Conservation (phyloP, 2,113 vertebrate genomes). For the Empidonax traillii region DNA sequence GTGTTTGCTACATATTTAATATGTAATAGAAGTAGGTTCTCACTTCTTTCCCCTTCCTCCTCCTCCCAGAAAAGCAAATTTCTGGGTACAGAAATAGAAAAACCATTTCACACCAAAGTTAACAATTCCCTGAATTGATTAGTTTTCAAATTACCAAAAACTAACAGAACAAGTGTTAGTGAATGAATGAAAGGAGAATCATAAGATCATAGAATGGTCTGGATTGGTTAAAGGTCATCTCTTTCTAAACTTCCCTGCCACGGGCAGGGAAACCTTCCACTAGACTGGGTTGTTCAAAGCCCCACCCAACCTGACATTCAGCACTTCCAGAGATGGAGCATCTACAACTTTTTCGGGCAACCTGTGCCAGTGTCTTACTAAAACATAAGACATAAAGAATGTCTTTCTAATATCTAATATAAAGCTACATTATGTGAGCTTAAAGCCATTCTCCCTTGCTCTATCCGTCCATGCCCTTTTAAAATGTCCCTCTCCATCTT, state of each 20-base stretch:
- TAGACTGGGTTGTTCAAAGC: not conserved
- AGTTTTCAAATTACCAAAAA: not conserved
- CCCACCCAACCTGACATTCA: not conserved
- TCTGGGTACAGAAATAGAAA: not conserved
- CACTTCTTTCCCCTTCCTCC: not conserved
- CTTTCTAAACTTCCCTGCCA: not conserved
- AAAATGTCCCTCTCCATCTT: not conserved
- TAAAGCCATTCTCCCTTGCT: not conserved
- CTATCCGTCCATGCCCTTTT: not conserved
- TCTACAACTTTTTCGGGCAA: not conserved
- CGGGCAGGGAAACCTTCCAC: not conserved
- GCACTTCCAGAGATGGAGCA: not conserved
- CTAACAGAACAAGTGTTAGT: not conserved
- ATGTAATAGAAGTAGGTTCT: not conserved
- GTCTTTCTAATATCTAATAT: not conserved
- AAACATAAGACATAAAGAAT: too few species aligned
- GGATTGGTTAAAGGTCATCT: not conserved
- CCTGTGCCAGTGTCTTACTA: not conserved
- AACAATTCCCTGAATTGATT: not conserved
- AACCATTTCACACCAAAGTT: not conserved
- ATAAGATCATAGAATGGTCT: not conserved
- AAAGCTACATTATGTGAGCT: not conserved
- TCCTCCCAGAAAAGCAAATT: not conserved
- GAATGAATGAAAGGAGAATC: not conserved
- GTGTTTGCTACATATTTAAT: not conserved